Conservation (phyloP, 2,888 invertebrate species). For the Furcula furcula region DNA sequence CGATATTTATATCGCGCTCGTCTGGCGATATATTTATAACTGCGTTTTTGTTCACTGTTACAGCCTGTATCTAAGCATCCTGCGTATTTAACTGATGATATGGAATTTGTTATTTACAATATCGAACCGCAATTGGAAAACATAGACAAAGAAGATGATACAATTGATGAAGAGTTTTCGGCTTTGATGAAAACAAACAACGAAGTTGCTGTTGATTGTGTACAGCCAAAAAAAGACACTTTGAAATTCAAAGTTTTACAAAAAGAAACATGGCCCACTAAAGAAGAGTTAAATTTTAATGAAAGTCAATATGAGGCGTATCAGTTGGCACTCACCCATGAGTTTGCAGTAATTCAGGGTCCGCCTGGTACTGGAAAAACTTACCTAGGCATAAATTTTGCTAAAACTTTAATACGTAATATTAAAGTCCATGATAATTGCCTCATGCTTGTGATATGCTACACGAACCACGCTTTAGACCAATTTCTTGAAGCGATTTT, state of each 20-base stretch:
- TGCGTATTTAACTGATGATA: constrained; percentile 34
- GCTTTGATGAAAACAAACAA: too few relatives aligned
- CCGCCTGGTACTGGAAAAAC: constrained; percentile 95
- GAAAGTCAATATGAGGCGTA: constrained; percentile 85
- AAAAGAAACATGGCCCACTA: constrained; percentile 70
- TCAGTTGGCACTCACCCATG: constrained; percentile 84
- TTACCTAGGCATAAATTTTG: constrained; percentile 87
- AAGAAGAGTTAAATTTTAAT: constrained; percentile 78
- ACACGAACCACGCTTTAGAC: constrained; percentile 93
- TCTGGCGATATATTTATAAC: too few relatives aligned
- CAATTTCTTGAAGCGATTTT: constrained; percentile 89
- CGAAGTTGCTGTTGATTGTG: too few relatives aligned
- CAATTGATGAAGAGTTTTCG: too few relatives aligned
- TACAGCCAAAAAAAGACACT: neutral
- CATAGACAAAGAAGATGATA: constrained; percentile 1
- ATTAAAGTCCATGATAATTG: constrained; percentile 31
- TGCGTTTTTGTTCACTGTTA: too few relatives aligned
- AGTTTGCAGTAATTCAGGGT: constrained; percentile 90
- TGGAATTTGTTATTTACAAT: constrained; percentile 18
- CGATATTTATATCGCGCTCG: too few relatives aligned
- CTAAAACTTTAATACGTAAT: constrained; percentile 84
- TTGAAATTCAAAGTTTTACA: constrained; percentile 39
- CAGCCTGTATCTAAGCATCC: constrained; percentile 46
- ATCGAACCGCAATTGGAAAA: too few relatives aligned
- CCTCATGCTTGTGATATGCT: constrained; percentile 88